Percentiles rank a stretch among this genome's conserved stretches.
phyloP scores from a whole-genome alignment of 1,140 invertebrate genomes.

The Drosophila guanche region DNA sequence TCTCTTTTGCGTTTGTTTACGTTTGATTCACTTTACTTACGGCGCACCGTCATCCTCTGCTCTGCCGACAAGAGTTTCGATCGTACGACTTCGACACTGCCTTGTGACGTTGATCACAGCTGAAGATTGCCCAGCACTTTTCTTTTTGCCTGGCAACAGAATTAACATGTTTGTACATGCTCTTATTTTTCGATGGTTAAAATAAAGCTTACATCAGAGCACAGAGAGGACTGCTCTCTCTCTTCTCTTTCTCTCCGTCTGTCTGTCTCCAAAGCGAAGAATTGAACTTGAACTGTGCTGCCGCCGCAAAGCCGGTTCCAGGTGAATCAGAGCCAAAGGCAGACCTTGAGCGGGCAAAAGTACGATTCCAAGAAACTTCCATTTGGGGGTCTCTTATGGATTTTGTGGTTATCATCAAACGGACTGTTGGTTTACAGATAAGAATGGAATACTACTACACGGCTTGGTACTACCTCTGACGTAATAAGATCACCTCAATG shows the following conservation, averaged over 20 bases:
- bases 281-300: constrained; percentile 12
- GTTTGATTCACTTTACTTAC: constrained; percentile 23
- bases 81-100: constrained; percentile 20
- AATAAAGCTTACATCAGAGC: constrained; percentile 10
- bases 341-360: constrained; percentile 8
- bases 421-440: constrained; percentile 8
- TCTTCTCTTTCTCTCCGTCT: neutral
- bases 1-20: constrained; percentile 29
- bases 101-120: constrained; percentile 7
- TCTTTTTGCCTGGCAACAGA: constrained; percentile 26
- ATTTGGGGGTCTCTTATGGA: constrained; percentile 19
- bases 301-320: neutral
- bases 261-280: neutral
- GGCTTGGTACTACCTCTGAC: constrained; percentile 21
- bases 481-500: constrained; percentile 12
- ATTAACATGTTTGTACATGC: constrained; percentile 16
- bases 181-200: neutral
- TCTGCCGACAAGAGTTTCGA: neutral
- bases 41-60: constrained; percentile 21
- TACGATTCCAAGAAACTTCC: constrained; percentile 10
- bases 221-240: neutral
- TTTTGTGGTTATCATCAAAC: constrained; percentile 12
- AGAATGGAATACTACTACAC: constrained; percentile 3
- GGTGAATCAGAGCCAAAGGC: constrained; percentile 21
- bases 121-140: neutral